Base-by-base conservation (phyloP, 2,888 invertebrate species). In the Drosophila phalerata region DNA sequence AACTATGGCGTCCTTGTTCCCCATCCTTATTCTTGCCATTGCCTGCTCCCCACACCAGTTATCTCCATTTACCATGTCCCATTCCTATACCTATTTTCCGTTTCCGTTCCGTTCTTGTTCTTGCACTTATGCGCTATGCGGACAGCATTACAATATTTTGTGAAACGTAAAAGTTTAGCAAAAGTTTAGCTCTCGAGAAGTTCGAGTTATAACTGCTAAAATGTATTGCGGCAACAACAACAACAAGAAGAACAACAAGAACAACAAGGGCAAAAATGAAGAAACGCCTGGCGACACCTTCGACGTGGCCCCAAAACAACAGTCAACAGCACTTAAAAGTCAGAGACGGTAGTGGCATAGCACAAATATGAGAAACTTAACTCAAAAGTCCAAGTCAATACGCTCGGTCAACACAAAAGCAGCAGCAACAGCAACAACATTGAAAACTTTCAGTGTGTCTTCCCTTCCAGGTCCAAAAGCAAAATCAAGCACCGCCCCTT, bases 271-370 rank as follows among this genome's bases (percentile, higher is more conserved):
- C 22, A 43, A 56, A 58, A 77, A 64, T 53, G 72, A 77, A 64
- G 53, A 84, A 79, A 77, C 77, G 82, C 85, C 82, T 79, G 84
- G 88, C 88, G 90, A 90, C 90, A 90, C 90, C 90, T 91, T 90
- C 85, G 73, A 56, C 68, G 80, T 84, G 90, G 90, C 90, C 90
- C 90, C 90, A 90, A 84, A 84, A 84, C 87, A 84, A 85, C 84
- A 90, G 91, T 91, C 89, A 90, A 89, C 91, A 90, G 85, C 87
- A 90, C 86, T 88, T 86, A 88, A 86, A 86, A 85, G 81, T 85
- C 81, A 79, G 76, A 76, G 71, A 69, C 88, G 80, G 80, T 66
- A 76, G 69, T 68, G 87, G 62, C 87, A 79, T 84, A 84, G 74
- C 79, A 81, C 84, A 85, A 85, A 85, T 85, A 85, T 85, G 88